Evolutionary conservation across 2,113 vertebrate species (phyloP), one percentile per base, ranked within the genome.

Genomic region (Notothenia rossii): DNA sequence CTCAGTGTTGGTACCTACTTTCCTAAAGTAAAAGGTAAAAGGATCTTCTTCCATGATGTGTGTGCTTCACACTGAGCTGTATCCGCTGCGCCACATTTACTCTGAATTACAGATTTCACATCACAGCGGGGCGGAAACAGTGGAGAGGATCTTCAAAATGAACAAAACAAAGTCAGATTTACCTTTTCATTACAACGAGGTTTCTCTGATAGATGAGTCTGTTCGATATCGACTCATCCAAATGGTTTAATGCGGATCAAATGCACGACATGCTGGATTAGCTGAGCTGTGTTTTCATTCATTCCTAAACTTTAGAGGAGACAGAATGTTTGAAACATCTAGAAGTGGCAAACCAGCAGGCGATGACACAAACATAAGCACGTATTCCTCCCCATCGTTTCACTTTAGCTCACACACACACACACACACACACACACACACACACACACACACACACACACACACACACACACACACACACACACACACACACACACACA

Each of bases 331-430:
- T 46, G 60, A 51, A 64, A 80, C 56, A 61, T 73, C 69, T 50
- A 33, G 2, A 54, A 10, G 43, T 29, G 59, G 29, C n/a, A 40
- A 60, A 48, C 36, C 65, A 46, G 46, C 18, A 6, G 10, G 22
- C 46, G 55, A 62, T 59, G 36, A 79, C 56, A 78, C 45, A 79
- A 60, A 73, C 53, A 25, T 10, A 10, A 43, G 22, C 46, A 29
- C 25, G 2, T 46, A 73, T 59, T 49, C 9, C 62, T n/a, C 55
- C 50, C 29, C 49, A 48, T 3, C 33, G 80, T 59, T 75, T 82
- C 62, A 78, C 18, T 63, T 79, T 75, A 81, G 49, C 48, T 86
- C n/a, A n/a, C n/a, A n/a, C n/a, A n/a, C n/a, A n/a, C n/a, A n/a
- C n/a, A n/a, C n/a, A n/a, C n/a, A n/a, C n/a, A n/a, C n/a, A n/a